Conservation (phyloP, 2,113 vertebrate genomes). For the Grammomys dolichurus region DNA sequence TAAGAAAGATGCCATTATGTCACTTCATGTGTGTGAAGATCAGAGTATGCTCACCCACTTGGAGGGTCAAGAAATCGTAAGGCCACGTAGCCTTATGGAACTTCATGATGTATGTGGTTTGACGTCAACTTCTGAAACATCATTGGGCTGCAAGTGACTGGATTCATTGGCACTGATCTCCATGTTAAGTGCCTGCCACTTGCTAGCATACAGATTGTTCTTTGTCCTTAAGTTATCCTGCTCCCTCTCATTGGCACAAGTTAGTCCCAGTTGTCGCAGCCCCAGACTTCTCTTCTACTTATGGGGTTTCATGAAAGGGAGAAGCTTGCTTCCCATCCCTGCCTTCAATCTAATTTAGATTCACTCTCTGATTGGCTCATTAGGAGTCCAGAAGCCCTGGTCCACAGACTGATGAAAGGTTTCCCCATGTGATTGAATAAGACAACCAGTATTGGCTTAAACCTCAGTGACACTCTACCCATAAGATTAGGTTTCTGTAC, state of each 20-base stretch:
- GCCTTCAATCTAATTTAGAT: neutral
- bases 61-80: fast-evolving
- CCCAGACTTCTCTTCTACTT: neutral
- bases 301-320: fast-evolving
- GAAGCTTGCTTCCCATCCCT: neutral
- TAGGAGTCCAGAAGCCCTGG: neutral
- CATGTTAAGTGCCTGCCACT: neutral
- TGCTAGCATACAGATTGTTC: neutral
- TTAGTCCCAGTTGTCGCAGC: neutral
- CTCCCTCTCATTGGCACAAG: neutral
- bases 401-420: neutral
- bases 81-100: neutral
- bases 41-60: neutral
- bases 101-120: fast-evolving
- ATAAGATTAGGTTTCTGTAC: neutral
- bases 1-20: neutral
- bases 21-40: neutral
- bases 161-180: neutral
- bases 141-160: neutral
- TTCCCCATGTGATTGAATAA: neutral
- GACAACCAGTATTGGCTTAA: neutral
- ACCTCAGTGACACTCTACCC: too few species aligned
- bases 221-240: too few species aligned
- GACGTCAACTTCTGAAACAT: neutral
- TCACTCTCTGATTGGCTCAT: neutral